Evolutionary conservation across 2,888 invertebrate genomes (phyloP), one percentile per base, ranked within the genome.

Genomic region (Oegoconia quadripuncta): DNA sequence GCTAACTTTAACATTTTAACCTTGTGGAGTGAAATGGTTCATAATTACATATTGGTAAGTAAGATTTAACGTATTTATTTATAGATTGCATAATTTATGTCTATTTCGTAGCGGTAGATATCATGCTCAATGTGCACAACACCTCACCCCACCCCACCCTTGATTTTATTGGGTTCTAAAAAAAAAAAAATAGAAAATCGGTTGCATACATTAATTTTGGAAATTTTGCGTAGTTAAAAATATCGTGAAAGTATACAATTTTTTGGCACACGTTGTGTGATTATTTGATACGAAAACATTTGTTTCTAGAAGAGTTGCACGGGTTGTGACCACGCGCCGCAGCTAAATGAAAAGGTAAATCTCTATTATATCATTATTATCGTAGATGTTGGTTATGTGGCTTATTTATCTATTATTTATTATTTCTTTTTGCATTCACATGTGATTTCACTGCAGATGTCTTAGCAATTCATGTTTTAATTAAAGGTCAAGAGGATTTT

Each of bases 361-460:
- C 52, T 59, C 44, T 39, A 59, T 71, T 57, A 57, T 67, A 69
- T 68, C 57, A 51, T 56, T 59, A 59, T 70, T 60, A 59, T 70
- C 55, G 73, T 81, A 80, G 79, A 69, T 64, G 63, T 72, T 79
- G 78, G 84, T 84, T 76, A 80, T 83, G 75, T 84, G 77, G 84
- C 84, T 84, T 86, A 80, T 82, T 78, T 84, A 84, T 84, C 59
- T 81, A 80, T 79, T 81, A 77, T 83, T 78, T 78, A 72, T 78
- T 74, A 69, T 74, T 63, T 41, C 55, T 63, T 70, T 76, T 82
- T 82, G 83, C 86, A 86, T 86, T 87, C 86, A 87, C 87, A 87
- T 87, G 87, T 87, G 87, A 87, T 86, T 86, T 87, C 87, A 86
- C 87, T 81, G 82, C 84, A 79, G 74, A 74, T 74, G 71, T 76